phyloP scores from a whole-genome alignment of 2,797 vertebrate genomes.

The Tenualosa thibaudeaui region DNA sequence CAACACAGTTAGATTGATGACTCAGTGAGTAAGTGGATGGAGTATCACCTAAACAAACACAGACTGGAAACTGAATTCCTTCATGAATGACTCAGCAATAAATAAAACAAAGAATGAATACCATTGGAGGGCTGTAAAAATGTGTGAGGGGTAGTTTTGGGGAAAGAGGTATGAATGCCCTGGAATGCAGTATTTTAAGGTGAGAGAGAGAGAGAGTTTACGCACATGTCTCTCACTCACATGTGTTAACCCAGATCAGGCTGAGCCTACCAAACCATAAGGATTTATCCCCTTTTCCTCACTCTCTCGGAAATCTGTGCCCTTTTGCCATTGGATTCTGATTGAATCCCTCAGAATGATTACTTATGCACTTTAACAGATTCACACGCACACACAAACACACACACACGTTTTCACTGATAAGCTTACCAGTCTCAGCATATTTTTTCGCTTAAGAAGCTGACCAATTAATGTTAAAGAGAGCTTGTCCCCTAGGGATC shows the following conservation, averaged over 20 bases:
- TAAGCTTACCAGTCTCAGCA: neutral
- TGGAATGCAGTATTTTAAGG: neutral
- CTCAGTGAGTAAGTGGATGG: neutral
- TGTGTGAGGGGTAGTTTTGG: neutral
- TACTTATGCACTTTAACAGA: conserved; percentile 9
- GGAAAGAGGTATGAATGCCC: neutral
- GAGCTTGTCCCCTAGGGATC: conserved; percentile 24
- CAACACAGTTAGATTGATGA: neutral
- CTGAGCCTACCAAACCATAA: neutral
- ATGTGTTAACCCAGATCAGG: neutral
- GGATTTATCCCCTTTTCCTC: neutral
- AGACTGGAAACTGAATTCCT: neutral
- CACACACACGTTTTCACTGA: conserved; percentile 1
- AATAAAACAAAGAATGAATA: neutral
- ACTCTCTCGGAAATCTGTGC: neutral
- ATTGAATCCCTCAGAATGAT: conserved; percentile 1
- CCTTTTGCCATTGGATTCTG: neutral
- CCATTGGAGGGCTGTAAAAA: neutral
- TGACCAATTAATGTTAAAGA: conserved; percentile 28
- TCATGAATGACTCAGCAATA: neutral
- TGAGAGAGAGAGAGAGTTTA: neutral
- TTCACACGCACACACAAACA: neutral
- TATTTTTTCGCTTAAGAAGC: conserved; percentile 29
- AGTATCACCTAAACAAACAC: neutral
- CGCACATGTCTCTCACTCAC: neutral